A percentile compares a stretch with the other conserved stretches of the same genome.
phyloP scores from a whole-genome alignment of 2,113 vertebrate species.

The Cynoglossus semilaevis region DNA sequence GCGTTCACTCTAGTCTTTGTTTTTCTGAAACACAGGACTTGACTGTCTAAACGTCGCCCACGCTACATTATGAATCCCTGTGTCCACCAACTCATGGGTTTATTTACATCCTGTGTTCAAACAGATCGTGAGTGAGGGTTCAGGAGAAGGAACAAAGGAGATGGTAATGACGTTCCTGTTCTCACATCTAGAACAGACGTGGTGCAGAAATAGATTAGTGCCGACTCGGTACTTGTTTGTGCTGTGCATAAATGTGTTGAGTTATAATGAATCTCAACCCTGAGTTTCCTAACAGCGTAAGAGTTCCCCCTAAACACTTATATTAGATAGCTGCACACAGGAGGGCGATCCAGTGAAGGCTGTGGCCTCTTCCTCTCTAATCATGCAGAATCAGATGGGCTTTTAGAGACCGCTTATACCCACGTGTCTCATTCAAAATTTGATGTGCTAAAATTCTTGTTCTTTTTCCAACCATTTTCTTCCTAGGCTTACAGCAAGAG shows the following conservation, averaged over 20 bases:
- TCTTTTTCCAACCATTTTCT: no score
- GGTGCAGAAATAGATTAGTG: background rate
- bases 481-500: no score
- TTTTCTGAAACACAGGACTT: background rate
- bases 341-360: constrained; percentile 22
- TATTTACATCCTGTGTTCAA: constrained; percentile 5
- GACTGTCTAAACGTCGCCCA: background rate
- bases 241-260: constrained; percentile 13
- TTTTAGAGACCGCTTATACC: constrained; percentile 25
- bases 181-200: constrained; percentile 9
- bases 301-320: constrained; percentile 45
- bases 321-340: constrained; percentile 49
- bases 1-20: background rate
- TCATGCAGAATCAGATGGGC: constrained; percentile 27
- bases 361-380: constrained; percentile 31
- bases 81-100: constrained; percentile 22
- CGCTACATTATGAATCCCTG: background rate
- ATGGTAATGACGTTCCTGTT: background rate
- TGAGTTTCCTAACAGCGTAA: constrained; percentile 52
- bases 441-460: no score
- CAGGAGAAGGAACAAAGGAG: background rate
- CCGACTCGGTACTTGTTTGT: constrained; percentile 9
- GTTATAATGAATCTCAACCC: constrained; percentile 26
- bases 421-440: background rate
- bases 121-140: constrained; percentile 1